phyloP scores from a whole-genome alignment of 92 coral and sea anemone species.

The Umimayanthus kanabou region DNA sequence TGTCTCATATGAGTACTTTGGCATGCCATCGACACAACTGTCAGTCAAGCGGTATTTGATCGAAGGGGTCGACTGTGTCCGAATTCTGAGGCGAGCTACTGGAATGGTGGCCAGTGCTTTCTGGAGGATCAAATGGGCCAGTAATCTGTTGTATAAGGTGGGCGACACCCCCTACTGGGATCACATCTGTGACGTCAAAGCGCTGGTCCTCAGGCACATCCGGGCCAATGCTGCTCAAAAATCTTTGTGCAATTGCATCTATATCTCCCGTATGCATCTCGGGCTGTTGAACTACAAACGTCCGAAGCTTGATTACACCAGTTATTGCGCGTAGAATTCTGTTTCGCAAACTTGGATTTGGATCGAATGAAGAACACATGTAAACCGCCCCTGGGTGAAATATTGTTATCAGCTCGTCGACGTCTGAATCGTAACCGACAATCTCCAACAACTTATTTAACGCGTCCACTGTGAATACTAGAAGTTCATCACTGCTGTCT shows the following conservation, averaged over 20 bases:
- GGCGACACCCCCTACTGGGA: constrained; percentile 17
- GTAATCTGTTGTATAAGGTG: constrained; percentile 1
- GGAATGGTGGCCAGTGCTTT: background rate
- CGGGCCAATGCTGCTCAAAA: background rate
- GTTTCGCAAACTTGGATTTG: constrained; percentile 22
- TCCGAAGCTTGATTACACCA: constrained; percentile 16
- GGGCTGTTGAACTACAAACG: constrained; percentile 23
- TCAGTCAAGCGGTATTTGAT: constrained; percentile 35
- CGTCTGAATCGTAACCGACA: background rate
- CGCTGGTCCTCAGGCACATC: constrained; percentile 20
- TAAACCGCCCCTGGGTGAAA: background rate
- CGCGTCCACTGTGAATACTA: constrained; percentile 21
- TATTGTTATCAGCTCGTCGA: background rate
- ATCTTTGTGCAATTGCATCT: constrained; percentile 16
- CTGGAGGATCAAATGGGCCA: constrained; percentile 22
- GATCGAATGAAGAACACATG: constrained; percentile 14
- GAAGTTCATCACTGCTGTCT: constrained; percentile 8
- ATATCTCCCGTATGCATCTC: constrained; percentile 5
- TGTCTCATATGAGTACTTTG: background rate
- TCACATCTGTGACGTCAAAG: constrained; percentile 10
- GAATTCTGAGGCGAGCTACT: background rate
- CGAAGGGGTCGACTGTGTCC: background rate
- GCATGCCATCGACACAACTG: background rate
- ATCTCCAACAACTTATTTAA: background rate
- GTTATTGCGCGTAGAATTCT: constrained; percentile 28